Evolutionary conservation across 2,113 vertebrate species (phyloP), one percentile per base, ranked within the genome.

Genomic region (Tupaia chinensis): DNA sequence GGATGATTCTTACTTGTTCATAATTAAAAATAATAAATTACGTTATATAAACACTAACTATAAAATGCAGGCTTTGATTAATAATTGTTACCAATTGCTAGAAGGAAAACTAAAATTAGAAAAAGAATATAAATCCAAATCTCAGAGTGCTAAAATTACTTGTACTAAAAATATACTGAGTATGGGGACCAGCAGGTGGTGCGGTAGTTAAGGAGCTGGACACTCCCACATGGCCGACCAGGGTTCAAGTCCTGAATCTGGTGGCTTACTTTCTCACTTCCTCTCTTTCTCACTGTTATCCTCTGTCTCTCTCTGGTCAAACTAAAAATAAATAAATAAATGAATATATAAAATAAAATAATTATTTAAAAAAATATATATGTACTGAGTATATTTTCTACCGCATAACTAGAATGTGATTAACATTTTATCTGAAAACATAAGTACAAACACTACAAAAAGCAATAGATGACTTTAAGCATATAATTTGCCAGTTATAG

Each of bases 1-100:
- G 1, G 77, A 8, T 81, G 0, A 81, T 19, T 85, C 66, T 96
- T 84, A 58, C 5, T 90, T 82, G 7, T 27, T 73, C 77, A 92
- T 85, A 29, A 92, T 61, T 63, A 66, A 79, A 94, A 92, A 93
- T 74, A 94, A 89, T 54, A 89, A 93, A 84, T 11, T 32, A 81
- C 1, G 84, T 74, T 78, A 87, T 9, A 90, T 61, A 93, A 94
- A 87, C 65, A 80, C 20, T 87, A 89, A 94, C 56, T 63, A 76
- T 87, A 76, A 92, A 96, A 94, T 74, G 16, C 29, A 63, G 16
- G 86, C 54, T 92, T 92, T 17, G 29, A 83, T 83, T 77, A 93
- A 74, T 73, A 91, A 95, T 13, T 89, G 25, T 77, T 93, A 92
- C 23, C 81, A 88, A 80, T 69, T 88, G 25, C 58, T 90, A 69